Base-by-base conservation (phyloP, 2,888 invertebrate species). In the Julus scandinavius region DNA sequence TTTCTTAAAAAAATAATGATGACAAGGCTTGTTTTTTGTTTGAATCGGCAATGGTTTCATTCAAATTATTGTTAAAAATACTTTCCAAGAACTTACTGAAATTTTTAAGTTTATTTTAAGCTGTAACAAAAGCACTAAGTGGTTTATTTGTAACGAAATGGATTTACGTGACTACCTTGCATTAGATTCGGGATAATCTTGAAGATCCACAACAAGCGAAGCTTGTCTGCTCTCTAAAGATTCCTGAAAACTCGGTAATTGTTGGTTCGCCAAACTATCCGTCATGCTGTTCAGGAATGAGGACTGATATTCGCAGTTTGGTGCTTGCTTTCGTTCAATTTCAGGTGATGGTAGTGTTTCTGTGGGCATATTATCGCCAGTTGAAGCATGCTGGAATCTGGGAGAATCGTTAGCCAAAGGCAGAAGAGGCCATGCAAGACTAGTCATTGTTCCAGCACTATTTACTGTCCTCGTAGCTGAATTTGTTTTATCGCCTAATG, bases 391-490 rank as follows among this genome's bases (percentile, higher is more conserved):
- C 85, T n/a, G 15, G 20, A 2, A 6, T 54, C 54, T 20, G 17
- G 6, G 20, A 15, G 17, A 6, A 2, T 87, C 58, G 58, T 49
- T 49, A 6, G 20, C 40, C 40, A 54, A 20, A 29, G 83, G 38
- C 17, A 29, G 5, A n/a, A 86, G 29, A 6, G 54, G 54, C 88
- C 86, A 88, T 17, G 54, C 88, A 83, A 86, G 54, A 85, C 85
- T 86, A 20, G 88, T 88, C 88, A 88, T 88, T 15, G 88, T 88
- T 11, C 15, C 85, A 11, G 72, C 86, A 41, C 6, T 29, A 20
- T 38, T 58, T n/a, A 85, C 85, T 49, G 41, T 15, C 49, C 29
- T 41, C 2, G 2, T 15, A 9, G 29, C 3, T 29, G 72, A 9
- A 29, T 72, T 29, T 11, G 29, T 29, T 29, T 72, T 72, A 20